These are phyloP conservation scores for Sebastes paucispinis DNA, from an alignment of 2,797 vertebrate genomes.

Conservation along the genomic window DNA sequence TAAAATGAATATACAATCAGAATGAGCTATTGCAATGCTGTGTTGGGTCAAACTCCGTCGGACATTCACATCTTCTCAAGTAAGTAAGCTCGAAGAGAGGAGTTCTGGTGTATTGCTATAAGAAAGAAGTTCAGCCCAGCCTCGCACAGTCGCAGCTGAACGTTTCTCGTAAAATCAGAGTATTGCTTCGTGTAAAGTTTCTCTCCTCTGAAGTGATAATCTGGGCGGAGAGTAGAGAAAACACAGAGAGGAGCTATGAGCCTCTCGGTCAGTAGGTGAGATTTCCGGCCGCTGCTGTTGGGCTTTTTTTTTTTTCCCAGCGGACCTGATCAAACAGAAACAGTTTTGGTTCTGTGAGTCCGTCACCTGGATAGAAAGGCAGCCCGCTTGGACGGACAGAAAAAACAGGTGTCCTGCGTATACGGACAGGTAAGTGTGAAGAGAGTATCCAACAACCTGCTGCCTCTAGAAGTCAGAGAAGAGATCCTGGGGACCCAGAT, in stretches of 20 bases:
- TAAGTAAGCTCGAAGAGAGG: conserved; percentile 75
- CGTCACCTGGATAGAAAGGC: conserved; percentile 50
- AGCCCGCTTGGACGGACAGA: conserved; percentile 33
- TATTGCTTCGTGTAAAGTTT: conserved; percentile 83
- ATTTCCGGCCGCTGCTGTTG: conserved; percentile 1
- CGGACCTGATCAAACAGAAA: conserved; percentile 21
- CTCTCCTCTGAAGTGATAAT: conserved; percentile 49
- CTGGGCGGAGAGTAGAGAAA: conserved; percentile 35
- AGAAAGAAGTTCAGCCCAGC: conserved; percentile 72
- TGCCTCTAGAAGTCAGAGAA: conserved; percentile 99
- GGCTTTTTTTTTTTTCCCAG: background rate
- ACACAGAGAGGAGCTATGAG: conserved; percentile 41
- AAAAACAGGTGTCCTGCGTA: conserved; percentile 17
- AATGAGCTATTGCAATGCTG: conserved; percentile 84
- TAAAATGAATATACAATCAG: conserved; percentile 83
- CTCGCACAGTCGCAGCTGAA: conserved; percentile 57
- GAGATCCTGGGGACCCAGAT: conserved; percentile 98
- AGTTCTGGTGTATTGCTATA: conserved; percentile 86
- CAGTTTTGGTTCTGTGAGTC: conserved; percentile 39
- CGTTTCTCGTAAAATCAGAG: conserved; percentile 66
- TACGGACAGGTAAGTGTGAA: conserved; percentile 26
- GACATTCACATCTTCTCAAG: conserved; percentile 86
- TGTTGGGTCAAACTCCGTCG: conserved; percentile 72
- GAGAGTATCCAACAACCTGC: conserved; percentile 52
- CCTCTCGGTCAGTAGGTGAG: conserved; percentile 40